A percentile compares a stretch with the other conserved stretches of the same genome.
Conservation (phyloP, 2,113 vertebrate species). For the Lophochroa leadbeateri region DNA sequence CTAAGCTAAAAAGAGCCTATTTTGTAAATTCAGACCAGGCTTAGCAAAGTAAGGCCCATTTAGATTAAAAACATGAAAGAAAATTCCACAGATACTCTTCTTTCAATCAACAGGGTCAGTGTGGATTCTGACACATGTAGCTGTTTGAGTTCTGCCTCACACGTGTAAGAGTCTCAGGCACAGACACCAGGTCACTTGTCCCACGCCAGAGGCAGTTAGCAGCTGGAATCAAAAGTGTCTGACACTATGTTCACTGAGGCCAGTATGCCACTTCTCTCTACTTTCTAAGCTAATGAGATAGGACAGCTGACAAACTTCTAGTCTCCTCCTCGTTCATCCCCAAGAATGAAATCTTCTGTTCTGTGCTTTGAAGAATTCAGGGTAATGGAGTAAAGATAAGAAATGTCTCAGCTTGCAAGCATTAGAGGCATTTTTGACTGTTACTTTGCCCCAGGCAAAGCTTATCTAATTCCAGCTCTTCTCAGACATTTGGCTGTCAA, state of each 20-base stretch:
- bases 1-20: neutral
- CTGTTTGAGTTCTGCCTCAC: neutral
- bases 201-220: neutral
- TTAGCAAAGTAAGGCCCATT: neutral
- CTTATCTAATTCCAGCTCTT: constrained; percentile 47
- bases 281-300: constrained; percentile 11
- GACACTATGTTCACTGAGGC: neutral
- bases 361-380: constrained; percentile 29
- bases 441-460: constrained; percentile 31
- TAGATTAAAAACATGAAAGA: neutral
- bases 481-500: constrained; percentile 42
- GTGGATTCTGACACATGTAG: neutral
- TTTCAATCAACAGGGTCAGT: neutral
- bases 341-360: constrained; percentile 31
- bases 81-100: neutral
- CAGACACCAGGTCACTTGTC: neutral
- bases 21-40: neutral
- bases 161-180: neutral
- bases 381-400: constrained; percentile 47
- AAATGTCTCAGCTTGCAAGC: constrained; percentile 36
- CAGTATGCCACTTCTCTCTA: neutral
- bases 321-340: neutral
- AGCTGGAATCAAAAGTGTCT: neutral
- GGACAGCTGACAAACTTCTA: constrained; percentile 47
- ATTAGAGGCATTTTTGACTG: constrained; percentile 37